Base-by-base conservation (phyloP, 35 echinoderm and acorn worm genomes). In the Heliocidaris erythrogramma region DNA sequence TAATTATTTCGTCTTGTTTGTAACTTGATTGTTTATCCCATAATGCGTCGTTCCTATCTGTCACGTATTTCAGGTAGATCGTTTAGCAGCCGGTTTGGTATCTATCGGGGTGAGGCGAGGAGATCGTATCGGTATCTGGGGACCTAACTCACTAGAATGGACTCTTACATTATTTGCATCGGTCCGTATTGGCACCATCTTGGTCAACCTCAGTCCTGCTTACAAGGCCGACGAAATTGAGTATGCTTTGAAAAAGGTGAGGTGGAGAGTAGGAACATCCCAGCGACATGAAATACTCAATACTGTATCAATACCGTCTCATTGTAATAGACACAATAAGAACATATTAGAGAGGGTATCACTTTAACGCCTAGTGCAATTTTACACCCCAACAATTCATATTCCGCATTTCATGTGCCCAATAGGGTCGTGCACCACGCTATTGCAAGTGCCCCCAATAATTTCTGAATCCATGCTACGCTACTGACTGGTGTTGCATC, bases 141-240 rank as follows among this genome's bases (percentile, higher is more conserved):
- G 94, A 71, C 96, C 96, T 7, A 97, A 97, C 47, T 90, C 85
- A 6, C 94, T 95, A 17, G 96, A 97, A 94, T 97, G 96, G 96
- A 85, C 93, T 14, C 47, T 95, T 21, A 97, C 96, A 14, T 84
- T 94, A 47, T 97, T 49, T 84, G 96, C 96, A 17, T 88, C 94
- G 17, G 94, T 94, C 85, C 90, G 94, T 12, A 93, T 95, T 7
- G 96, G 96, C 48, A 94, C 96, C 48, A 93, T 95, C 14, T 59
- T 95, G 50, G 96, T 97, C 30, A 97, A 97, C 47, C 91, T 97
- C 9, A 97, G 94, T 85, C 96, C 96, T 56, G 94, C 96, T 32
- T 97, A 95, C 48, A 17, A 85, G 1, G 56, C 89, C 13, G 86
- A 5, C 10, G 96, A 97, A 53, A 85, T 97, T 4, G 96, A 97